Evolutionary conservation across 1,140 invertebrate genomes (phyloP), one percentile per base, ranked within the genome.

Genomic region (Solenopsis invicta): DNA sequence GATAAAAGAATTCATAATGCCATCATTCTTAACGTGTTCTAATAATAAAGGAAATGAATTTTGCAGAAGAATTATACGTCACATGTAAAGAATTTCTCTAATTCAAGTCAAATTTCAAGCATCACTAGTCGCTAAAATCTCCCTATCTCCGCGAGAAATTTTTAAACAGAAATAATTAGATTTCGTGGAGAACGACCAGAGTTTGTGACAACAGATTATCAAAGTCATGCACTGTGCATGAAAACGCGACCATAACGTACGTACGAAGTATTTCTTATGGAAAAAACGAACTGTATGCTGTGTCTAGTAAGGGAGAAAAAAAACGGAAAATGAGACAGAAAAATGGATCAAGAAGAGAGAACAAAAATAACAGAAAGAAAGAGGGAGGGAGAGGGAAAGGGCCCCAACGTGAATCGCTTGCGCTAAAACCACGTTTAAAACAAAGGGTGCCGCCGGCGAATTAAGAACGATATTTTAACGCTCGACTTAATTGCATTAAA

Each of bases 381-480:
- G 54, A 62, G 48, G 37, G 16, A 61, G 64, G 50, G 21, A 81
- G 41, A 29, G 34, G 24, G 18, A 50, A 24, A 74, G 37, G 62
- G n/a, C 41, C 59, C 37, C 50, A 67, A 88, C 54, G 48, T 74
- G 41, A 87, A 62, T 76, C 37, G 69, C 34, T 90, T 66, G 77
- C 75, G 78, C 56, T 86, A 87, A 91, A 90, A 89, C 86, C 84
- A 82, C 86, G 77, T 82, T 88, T 64, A 80, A 91, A 93, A 92
- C 90, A 91, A 93, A 93, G 90, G 77, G 86, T 88, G 76, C 88
- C 84, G 90, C 61, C 85, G 87, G 91, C 87, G 89, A 93, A 93
- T 93, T 93, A 92, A 92, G 91, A 92, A 92, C 90, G 89, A 93
- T 93, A 92, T 93, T 93, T 93, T 92, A 93, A 93, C 90, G 91